Evolutionary conservation across 2,797 vertebrate genomes (phyloP).

Genomic region (Cetoscarus ocellatus): DNA sequence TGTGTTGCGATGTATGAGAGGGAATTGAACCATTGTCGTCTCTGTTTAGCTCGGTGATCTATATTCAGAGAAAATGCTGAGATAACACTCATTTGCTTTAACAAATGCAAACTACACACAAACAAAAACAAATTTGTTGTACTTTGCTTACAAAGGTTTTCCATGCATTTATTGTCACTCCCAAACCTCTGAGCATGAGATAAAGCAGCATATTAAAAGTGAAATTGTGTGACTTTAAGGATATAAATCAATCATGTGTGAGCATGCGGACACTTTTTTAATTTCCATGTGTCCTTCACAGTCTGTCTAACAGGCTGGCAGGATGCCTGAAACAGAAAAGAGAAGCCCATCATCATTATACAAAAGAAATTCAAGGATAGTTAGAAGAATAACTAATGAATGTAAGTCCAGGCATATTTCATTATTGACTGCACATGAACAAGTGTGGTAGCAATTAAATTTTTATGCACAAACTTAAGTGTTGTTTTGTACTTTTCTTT

Average conservation of each 20-base stretch:
- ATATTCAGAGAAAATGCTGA: conserved; percentile 56
- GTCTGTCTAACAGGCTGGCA: background rate
- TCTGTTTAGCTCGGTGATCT: conserved; percentile 60
- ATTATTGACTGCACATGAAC: background rate
- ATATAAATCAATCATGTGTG: background rate
- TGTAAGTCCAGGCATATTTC: background rate
- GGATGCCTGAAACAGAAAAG: conserved; percentile 11
- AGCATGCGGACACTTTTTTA: background rate
- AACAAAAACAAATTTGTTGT: conserved; percentile 14
- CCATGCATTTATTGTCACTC: background rate
- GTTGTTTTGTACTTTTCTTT: too few species aligned
- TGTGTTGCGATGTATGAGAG: conserved; percentile 57
- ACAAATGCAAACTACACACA: conserved; percentile 8
- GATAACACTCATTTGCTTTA: conserved; percentile 38
- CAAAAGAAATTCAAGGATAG: conserved; percentile 28
- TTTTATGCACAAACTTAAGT: too few species aligned
- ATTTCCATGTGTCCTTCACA: conserved; percentile 25
- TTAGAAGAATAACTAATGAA: conserved; percentile 21
- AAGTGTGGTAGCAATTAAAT: too few species aligned
- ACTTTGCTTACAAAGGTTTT: conserved; percentile 24
- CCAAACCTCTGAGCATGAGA: background rate
- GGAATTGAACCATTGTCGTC: conserved; percentile 49
- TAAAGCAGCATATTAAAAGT: background rate
- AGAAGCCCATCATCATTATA: background rate
- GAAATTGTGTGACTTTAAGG: background rate